Base-by-base conservation (phyloP, 1,140 invertebrate genomes). In the Lucilia cuprina region DNA sequence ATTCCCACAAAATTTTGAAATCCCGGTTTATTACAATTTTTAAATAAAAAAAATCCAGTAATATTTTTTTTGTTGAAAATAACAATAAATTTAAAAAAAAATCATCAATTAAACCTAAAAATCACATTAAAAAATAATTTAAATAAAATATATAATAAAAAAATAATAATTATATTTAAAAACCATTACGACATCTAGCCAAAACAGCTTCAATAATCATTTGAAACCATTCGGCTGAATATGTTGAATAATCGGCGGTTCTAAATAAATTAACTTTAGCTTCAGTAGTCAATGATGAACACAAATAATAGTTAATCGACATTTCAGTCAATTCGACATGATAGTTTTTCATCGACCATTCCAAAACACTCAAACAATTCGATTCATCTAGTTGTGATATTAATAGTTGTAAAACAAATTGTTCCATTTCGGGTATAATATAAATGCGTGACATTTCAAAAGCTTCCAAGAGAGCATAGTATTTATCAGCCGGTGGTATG, bases 401-500 rank as follows among this genome's bases (percentile, higher is more conserved):
- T 2, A 91, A 84, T 0, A 89, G 55, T 30, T 89, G 83, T 19
- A 89, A 86, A 41, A 91, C 83, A 8, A 87, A 55, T 35, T 70
- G 19, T 85, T 91, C 90, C 87, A 91, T 83, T 1, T 88, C 86
- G n/a, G 86, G 86, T 78, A 91, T 88, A 12, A 91, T 91, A 82
- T 91, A 91, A 30, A 91, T 87, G 5, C 89, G 87, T 0, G 89
- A 88, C 86, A 91, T 89, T 60, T 91, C 90, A 70, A 88, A 91
- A 17, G 90, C 89, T 78, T 91, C 89, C 55, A 91, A 47, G n/a
- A 91, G 47, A 8, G 90, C 88, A 1, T 85, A 41, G 83, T 90
- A 90, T 55, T 91, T 86, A 13, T 85, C 84, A 55, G 85, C 85
- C 5, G 49, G 50, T 2, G 86, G 83, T 41, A 90, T 87, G 70